Conservation (phyloP, 2,113 vertebrate species). For the Burhinus oedicnemus region DNA sequence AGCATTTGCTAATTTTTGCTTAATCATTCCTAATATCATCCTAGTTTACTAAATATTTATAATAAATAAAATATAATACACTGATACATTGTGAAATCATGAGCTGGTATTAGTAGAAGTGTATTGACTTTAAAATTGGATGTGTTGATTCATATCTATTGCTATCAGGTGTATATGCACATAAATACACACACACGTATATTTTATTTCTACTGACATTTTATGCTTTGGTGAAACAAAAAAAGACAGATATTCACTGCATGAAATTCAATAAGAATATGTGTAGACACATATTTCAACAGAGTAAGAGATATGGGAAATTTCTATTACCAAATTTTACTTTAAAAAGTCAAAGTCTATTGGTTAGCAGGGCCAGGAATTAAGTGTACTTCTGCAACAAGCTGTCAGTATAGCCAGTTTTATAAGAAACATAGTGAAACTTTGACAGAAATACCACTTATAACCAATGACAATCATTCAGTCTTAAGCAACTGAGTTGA, state of each 20-base stretch:
- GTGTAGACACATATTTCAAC: not conserved
- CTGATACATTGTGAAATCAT: not conserved
- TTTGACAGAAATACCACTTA: slow-evolving; percentile 52
- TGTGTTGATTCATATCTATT: not conserved
- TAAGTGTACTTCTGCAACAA: not conserved
- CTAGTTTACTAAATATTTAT: not conserved
- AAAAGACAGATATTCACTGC: not conserved
- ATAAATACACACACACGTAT: not conserved
- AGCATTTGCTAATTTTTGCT: not conserved
- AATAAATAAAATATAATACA: not conserved
- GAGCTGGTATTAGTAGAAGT: not conserved
- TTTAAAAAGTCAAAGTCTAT: not conserved
- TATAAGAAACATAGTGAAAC: slow-evolving; percentile 15
- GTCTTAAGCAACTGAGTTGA: slow-evolving; percentile 44
- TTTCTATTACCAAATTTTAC: not conserved
- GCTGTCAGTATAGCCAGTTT: slow-evolving; percentile 41
- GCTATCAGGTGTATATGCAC: not conserved
- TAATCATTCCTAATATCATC: not conserved
- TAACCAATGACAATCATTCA: slow-evolving; percentile 42
- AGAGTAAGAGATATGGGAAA: not conserved
- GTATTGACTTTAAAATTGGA: not conserved
- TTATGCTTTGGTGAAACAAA: not conserved
- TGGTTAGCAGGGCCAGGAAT: not conserved
- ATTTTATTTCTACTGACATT: not conserved
- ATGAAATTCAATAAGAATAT: not conserved